A percentile compares a stretch with the other conserved stretches of the same genome.
Evolutionary conservation across 2,888 invertebrate species (phyloP).

Genomic region (Amphipoea oculea): DNA sequence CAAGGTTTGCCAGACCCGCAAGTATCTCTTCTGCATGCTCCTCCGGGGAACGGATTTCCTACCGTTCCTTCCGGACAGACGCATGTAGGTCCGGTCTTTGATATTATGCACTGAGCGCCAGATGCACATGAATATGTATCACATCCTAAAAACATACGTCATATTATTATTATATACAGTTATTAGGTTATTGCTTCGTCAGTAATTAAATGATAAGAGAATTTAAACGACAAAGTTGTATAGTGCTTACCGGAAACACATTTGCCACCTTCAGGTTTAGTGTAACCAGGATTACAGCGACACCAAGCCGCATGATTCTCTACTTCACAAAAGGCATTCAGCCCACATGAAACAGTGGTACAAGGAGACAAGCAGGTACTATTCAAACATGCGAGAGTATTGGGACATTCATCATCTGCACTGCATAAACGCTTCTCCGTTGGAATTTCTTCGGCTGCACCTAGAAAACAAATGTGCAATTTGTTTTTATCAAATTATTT

Average conservation of each 20-base stretch:
- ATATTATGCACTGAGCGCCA: conserved; percentile 96
- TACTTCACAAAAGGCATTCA: conserved; percentile 96
- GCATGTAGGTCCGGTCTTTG: conserved; percentile 96
- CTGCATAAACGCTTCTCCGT: conserved; percentile 93
- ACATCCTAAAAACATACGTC: conserved; percentile 89
- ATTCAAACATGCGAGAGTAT: conserved; percentile 94
- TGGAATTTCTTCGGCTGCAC: conserved; percentile 81
- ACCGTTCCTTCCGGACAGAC: conserved; percentile 96
- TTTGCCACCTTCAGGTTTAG: conserved; percentile 94
- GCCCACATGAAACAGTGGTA: conserved; percentile 93
- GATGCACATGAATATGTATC: conserved; percentile 94
- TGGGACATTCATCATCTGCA: conserved; percentile 94
- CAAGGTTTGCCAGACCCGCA: conserved; percentile 95
- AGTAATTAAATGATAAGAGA: neutral
- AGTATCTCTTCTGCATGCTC: conserved; percentile 94
- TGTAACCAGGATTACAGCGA: conserved; percentile 95
- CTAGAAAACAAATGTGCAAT: conserved; percentile 67
- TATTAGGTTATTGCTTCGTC: conserved; percentile 9
- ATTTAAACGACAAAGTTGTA: neutral
- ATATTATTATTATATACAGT: no score
- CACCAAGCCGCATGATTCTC: conserved; percentile 97
- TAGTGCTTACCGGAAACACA: conserved; percentile 93
- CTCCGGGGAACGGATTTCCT: conserved; percentile 98
- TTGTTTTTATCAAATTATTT: neutral
- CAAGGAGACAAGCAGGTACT: conserved; percentile 96